These are phyloP conservation scores for Lithophane leautieri DNA, from an alignment of 2,888 invertebrate species.

Conservation along the genomic window DNA sequence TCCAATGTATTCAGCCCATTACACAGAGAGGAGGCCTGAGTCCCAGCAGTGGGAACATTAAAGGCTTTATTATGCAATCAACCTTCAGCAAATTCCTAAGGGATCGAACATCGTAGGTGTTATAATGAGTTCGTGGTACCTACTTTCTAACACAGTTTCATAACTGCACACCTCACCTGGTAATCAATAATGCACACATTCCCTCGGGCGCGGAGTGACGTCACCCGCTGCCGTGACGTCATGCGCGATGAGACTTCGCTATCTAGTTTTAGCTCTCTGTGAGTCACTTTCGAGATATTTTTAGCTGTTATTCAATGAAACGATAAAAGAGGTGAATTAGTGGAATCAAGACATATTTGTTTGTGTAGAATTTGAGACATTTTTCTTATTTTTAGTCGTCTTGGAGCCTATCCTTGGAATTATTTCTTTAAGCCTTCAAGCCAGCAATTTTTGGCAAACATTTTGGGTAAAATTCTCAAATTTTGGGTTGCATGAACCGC, in stretches of 20 bases:
- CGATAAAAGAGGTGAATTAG: slow-evolving; percentile 19
- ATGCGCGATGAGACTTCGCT: slow-evolving; percentile 28
- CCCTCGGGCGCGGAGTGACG: slow-evolving; percentile 44
- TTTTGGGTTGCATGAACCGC: not conserved
- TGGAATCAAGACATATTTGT: not conserved
- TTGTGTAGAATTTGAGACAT: not conserved
- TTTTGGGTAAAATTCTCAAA: not conserved
- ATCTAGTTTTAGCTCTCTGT: slow-evolving; percentile 49
- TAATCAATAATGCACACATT: slow-evolving; percentile 60
- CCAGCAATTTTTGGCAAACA: not conserved
- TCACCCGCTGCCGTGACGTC: slow-evolving; percentile 38
- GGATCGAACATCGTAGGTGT: not conserved
- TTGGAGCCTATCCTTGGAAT: no score
- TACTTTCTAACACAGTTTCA: slow-evolving; percentile 12
- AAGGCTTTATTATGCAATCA: slow-evolving; percentile 7
- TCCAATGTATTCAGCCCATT: not conserved
- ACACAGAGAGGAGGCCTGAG: no score
- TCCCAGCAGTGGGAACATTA: not conserved
- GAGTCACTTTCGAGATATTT: slow-evolving; percentile 57
- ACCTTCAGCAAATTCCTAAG: slow-evolving; percentile 23
- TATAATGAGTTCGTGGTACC: slow-evolving; percentile 2
- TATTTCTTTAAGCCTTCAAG: not conserved
- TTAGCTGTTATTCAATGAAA: slow-evolving; percentile 49
- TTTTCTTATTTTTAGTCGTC: not conserved
- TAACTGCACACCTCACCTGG: slow-evolving; percentile 38